A percentile compares a stretch with the other conserved stretches of the same genome.
These are phyloP conservation scores for Emydura subglobosa DNA, from an alignment of 2,113 vertebrate species.

Conservation along the genomic window DNA sequence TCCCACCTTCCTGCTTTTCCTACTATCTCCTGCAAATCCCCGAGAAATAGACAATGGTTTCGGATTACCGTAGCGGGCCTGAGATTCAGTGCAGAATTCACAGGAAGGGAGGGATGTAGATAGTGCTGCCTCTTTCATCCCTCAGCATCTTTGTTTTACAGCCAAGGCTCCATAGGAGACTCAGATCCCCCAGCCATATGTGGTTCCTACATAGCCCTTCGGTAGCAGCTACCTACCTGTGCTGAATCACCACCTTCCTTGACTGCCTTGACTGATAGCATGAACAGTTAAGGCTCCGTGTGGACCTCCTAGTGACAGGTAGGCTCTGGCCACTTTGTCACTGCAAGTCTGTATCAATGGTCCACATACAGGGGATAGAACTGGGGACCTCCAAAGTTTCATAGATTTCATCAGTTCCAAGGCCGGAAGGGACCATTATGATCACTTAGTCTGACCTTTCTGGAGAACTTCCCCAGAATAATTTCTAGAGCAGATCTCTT, in stretches of 20 bases:
- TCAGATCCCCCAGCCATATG: too few relatives aligned
- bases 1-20: not conserved
- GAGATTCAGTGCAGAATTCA: not conserved
- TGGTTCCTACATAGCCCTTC: not conserved
- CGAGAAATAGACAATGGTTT: not conserved
- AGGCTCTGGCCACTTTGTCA: not conserved
- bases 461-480: not conserved
- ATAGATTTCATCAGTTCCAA: not conserved
- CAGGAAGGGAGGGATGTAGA: not conserved
- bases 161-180: not conserved
- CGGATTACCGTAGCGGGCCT: not conserved
- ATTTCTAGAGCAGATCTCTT: not conserved
- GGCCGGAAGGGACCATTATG: not conserved
- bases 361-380: not conserved
- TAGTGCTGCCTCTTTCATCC: not conserved
- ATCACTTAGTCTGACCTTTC: not conserved
- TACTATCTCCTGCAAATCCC: not conserved
- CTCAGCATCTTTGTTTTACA: not conserved
- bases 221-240: too few relatives aligned
- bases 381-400: not conserved
- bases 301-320: too few relatives aligned
- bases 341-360: not conserved
- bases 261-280: not conserved
- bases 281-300: too few relatives aligned
- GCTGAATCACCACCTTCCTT: not conserved